Percentiles rank a stretch among this genome's conserved stretches.
Evolutionary conservation across 2,113 vertebrate species (phyloP).

Genomic region (Otis tarda): DNA sequence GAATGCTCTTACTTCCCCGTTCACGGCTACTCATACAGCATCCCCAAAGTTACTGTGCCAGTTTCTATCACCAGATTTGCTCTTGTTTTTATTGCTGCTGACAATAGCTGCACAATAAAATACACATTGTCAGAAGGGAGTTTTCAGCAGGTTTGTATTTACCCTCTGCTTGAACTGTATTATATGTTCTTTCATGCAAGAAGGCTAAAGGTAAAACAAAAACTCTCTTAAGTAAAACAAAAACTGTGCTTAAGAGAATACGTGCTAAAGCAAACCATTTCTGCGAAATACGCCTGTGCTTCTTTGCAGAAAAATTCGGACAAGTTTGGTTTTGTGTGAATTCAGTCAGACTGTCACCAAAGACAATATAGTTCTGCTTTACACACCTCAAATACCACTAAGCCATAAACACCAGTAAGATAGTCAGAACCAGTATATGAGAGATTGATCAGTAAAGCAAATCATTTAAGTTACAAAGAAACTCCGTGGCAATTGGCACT

Average conservation of each 20-base stretch:
- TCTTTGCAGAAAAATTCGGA: neutral
- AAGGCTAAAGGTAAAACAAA: constrained; percentile 15
- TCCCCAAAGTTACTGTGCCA: neutral
- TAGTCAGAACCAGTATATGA: neutral
- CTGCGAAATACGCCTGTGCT: neutral
- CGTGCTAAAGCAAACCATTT: neutral
- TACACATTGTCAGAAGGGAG: neutral
- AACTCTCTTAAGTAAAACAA: constrained; percentile 11
- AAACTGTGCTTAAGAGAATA: neutral
- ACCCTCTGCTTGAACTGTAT: constrained; percentile 33
- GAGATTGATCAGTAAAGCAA: neutral
- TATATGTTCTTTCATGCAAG: neutral
- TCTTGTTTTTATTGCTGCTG: neutral
- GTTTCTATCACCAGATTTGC: neutral
- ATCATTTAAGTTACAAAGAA: neutral
- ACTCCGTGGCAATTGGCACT: neutral
- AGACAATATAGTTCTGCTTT: neutral
- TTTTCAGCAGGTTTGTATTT: constrained; percentile 21
- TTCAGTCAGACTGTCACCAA: neutral
- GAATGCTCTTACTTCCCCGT: neutral
- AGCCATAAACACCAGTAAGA: neutral
- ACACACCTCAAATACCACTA: neutral
- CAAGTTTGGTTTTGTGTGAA: neutral
- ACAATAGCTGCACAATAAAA: neutral
- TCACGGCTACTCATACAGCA: neutral